Percentiles rank a stretch among this genome's conserved stretches.
Evolutionary conservation across 2,888 invertebrate species (phyloP).

Genomic region (Thera britannica): DNA sequence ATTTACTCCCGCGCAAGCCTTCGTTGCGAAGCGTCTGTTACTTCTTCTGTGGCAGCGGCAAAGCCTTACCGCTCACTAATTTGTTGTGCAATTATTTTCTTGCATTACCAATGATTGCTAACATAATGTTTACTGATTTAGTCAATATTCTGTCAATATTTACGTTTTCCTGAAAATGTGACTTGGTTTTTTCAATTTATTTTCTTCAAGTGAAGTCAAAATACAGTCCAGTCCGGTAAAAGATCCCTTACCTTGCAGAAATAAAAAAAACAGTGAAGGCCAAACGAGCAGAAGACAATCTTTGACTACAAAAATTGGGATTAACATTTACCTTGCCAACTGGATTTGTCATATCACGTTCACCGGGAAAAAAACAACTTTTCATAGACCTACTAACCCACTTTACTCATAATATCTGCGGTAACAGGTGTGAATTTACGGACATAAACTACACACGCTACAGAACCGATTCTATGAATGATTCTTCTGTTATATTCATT

Average conservation of each 20-base stretch:
- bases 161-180: constrained; percentile 2
- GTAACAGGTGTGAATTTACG: not conserved
- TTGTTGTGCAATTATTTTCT: constrained; percentile 43
- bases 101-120: constrained; percentile 13
- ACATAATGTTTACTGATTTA: constrained; percentile 13
- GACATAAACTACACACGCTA: no score
- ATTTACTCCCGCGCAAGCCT: constrained; percentile 70
- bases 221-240: no score
- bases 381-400: constrained; percentile 1
- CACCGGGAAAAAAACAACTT: not conserved
- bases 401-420: not conserved
- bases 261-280: constrained; percentile 1
- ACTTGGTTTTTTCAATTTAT: not conserved
- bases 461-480: no score
- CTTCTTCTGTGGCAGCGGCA: constrained; percentile 34
- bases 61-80: constrained; percentile 55
- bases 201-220: not conserved
- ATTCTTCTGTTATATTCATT: no score
- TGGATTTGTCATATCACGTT: not conserved
- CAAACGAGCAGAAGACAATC: constrained; percentile 9
- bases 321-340: constrained; percentile 8
- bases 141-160: not conserved
- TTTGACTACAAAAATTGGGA: constrained; percentile 16
- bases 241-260: constrained; percentile 3
- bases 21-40: constrained; percentile 39